Conservation (phyloP, 2,113 vertebrate species). For the Pseudois nayaur region DNA sequence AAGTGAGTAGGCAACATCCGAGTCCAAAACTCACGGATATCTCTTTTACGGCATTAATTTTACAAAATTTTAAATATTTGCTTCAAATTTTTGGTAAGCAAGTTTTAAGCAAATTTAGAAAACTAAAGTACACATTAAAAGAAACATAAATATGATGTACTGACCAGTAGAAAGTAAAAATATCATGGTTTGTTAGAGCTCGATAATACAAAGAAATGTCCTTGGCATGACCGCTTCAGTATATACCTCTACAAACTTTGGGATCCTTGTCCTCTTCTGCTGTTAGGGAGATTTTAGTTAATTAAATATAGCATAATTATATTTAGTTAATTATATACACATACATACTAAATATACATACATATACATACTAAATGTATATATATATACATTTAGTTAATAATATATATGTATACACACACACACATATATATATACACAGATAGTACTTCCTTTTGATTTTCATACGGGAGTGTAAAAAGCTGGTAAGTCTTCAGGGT, state of each 20-base stretch:
- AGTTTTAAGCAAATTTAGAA: background rate
- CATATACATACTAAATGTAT: background rate
- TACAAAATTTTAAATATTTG: background rate
- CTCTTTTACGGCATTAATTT: background rate
- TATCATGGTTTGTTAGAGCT: background rate
- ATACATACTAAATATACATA: background rate
- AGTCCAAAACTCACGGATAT: background rate
- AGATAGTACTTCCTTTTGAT: background rate
- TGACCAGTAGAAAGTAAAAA: background rate
- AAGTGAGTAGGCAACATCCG: background rate
- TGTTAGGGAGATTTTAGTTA: background rate
- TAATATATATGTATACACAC: background rate
- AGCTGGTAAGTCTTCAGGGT: background rate
- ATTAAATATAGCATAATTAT: background rate
- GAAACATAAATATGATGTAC: background rate
- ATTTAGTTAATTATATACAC: background rate
- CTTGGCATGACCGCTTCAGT: background rate
- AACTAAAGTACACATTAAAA: background rate
- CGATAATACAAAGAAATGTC: background rate
- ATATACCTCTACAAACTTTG: background rate
- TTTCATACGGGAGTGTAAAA: background rate
- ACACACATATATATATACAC: background rate
- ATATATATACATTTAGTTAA: background rate
- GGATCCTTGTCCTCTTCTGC: background rate
- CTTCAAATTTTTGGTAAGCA: background rate